Percentiles rank a stretch among this genome's conserved stretches.
These are phyloP conservation scores for Chrysaora quinquecirrha DNA, from an alignment of 30 jellyfish, hydroid and myxozoan species.

Conservation along the genomic window DNA sequence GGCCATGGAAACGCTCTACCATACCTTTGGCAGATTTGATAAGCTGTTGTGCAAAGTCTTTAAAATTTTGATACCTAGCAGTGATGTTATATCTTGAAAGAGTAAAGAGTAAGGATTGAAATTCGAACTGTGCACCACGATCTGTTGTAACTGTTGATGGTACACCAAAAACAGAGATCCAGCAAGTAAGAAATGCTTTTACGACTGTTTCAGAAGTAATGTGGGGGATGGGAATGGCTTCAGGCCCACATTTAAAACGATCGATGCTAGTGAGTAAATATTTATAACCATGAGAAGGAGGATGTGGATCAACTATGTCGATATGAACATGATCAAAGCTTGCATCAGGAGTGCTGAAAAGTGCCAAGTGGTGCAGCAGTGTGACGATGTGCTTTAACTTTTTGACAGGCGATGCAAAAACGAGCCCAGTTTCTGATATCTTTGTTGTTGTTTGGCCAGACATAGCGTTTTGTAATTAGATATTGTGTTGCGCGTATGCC, in stretches of 20 bases:
- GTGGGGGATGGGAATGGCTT: background rate
- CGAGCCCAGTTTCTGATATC: slow-evolving; percentile 49
- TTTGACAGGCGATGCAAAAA: slow-evolving; percentile 34
- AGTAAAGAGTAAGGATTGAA: background rate
- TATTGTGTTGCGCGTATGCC: slow-evolving; percentile 31
- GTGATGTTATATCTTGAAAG: background rate
- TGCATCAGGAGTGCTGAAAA: no score
- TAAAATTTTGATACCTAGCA: no score
- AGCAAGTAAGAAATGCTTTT: background rate
- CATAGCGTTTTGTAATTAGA: slow-evolving; percentile 11
- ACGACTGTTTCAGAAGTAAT: background rate
- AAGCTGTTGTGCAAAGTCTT: background rate
- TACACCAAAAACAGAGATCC: no score
- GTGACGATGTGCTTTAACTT: slow-evolving; percentile 18
- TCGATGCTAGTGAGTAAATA: slow-evolving; percentile 7
- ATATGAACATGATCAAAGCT: no score
- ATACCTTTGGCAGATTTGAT: no score
- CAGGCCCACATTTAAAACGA: background rate
- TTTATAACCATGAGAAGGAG: no score
- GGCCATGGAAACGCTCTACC: slow-evolving; percentile 23
- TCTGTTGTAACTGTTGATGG: background rate
- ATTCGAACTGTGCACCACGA: slow-evolving; percentile 26
- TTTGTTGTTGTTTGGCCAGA: slow-evolving; percentile 47
- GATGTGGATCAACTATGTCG: no score
- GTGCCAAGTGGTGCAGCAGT: no score